Percentiles rank a stretch among this genome's conserved stretches.
phyloP scores from a whole-genome alignment of 2,797 vertebrate genomes.

The Falco cherrug region DNA sequence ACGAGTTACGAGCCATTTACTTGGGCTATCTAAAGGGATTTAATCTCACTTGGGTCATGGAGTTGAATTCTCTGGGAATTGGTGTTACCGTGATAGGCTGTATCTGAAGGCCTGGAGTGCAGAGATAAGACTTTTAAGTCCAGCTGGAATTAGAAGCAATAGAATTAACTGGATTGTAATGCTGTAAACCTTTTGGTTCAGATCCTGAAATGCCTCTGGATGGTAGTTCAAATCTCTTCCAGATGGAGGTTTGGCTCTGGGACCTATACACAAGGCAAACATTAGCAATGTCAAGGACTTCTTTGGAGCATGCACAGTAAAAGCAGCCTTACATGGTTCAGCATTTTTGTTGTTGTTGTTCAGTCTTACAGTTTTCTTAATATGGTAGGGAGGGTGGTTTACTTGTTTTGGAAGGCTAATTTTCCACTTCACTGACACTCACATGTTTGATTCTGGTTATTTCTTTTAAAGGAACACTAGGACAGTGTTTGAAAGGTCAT shows the following conservation, averaged over 20 bases:
- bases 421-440: constrained; percentile 12
- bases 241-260: constrained; percentile 51
- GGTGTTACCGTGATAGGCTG: constrained; percentile 68
- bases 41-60: constrained; percentile 74
- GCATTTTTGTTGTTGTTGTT: background rate
- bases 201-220: constrained; percentile 66
- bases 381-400: background rate
- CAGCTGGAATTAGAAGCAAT: constrained; percentile 69
- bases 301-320: background rate
- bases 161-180: constrained; percentile 72
- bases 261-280: background rate
- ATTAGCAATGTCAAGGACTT: constrained; percentile 26
- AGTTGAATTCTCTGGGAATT: constrained; percentile 73
- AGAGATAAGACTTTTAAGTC: constrained; percentile 79
- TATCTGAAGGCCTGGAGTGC: constrained; percentile 73
- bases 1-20: constrained; percentile 74
- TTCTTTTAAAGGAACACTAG: background rate
- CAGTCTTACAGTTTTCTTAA: background rate
- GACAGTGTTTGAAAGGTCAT: constrained; percentile 41
- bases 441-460: background rate
- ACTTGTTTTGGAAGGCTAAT: constrained; percentile 23
- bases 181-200: constrained; percentile 67
- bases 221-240: constrained; percentile 59
- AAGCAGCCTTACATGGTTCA: background rate
- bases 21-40: constrained; percentile 74